Conservation (phyloP, 2,113 vertebrate species). For the Chelonoidis abingdonii region DNA sequence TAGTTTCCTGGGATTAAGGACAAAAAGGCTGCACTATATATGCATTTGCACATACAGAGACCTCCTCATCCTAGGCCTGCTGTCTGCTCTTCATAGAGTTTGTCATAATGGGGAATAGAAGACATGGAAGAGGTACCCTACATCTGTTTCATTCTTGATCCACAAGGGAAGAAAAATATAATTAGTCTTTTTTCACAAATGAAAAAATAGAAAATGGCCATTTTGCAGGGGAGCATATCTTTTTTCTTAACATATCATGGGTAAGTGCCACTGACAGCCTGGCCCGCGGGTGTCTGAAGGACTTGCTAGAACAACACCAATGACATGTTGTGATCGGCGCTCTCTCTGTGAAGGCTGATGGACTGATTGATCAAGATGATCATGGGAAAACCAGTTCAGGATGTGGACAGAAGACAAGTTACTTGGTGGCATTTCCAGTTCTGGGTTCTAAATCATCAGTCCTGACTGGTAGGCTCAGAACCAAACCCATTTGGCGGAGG, state of each 20-base stretch:
- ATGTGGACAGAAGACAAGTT: not conserved
- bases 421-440: not conserved
- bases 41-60: not conserved
- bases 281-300: too few species aligned
- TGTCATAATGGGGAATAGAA: too few species aligned
- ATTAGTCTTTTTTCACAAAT: fast-evolving
- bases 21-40: fast-evolving
- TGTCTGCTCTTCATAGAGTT: not conserved
- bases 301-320: too few species aligned
- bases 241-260: not conserved
- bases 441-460: conserved; percentile 15
- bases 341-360: too few species aligned
- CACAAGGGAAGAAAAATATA: not conserved
- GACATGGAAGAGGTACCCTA: too few species aligned
- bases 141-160: too few species aligned
- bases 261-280: not conserved
- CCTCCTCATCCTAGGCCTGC: not conserved
- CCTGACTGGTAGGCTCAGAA: not conserved
- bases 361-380: too few species aligned
- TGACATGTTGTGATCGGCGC: too few species aligned
- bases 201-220: not conserved
- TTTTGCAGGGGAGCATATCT: not conserved
- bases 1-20: not conserved
- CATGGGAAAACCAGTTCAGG: not conserved
- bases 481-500: not conserved